Percentiles rank a stretch among this genome's conserved stretches.
phyloP scores from a whole-genome alignment of 1,140 invertebrate species.

The Uloborus diversus region DNA sequence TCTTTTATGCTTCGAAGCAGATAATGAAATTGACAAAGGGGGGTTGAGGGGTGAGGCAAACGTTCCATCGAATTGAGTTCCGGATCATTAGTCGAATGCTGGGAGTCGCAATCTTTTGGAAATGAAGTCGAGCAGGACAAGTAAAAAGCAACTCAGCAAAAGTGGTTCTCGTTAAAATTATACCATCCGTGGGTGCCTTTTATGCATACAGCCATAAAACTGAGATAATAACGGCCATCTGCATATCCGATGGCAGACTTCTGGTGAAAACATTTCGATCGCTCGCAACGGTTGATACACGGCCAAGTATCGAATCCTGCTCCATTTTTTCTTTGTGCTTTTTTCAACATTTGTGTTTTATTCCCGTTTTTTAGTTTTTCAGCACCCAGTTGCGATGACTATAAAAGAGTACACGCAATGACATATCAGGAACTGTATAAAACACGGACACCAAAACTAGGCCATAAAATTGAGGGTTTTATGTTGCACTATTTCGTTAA shows the following conservation, averaged over 20 bases:
- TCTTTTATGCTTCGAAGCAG: not conserved
- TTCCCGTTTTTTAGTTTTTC: slow-evolving; percentile 53
- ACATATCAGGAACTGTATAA: slow-evolving; percentile 57
- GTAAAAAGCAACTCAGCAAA: slow-evolving; percentile 34
- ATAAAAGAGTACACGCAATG: slow-evolving; percentile 56
- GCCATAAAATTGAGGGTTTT: slow-evolving; percentile 56
- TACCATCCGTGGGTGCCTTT: slow-evolving; percentile 46
- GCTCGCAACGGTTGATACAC: slow-evolving; percentile 46
- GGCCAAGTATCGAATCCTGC: slow-evolving; percentile 46
- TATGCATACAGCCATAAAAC: slow-evolving; percentile 53
- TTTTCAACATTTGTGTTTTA: slow-evolving; percentile 41
- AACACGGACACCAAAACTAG: slow-evolving; percentile 56
- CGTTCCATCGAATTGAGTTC: slow-evolving; percentile 12
- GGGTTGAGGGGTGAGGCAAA: not conserved
- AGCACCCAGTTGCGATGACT: slow-evolving; percentile 55
- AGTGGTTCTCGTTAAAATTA: slow-evolving; percentile 54
- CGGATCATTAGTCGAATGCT: slow-evolving; percentile 45
- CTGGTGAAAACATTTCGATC: slow-evolving; percentile 55
- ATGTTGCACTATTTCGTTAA: slow-evolving; percentile 57
- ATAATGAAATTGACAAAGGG: not conserved
- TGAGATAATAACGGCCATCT: slow-evolving; percentile 53
- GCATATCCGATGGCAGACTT: slow-evolving; percentile 44
- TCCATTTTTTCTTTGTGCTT: slow-evolving; percentile 19
- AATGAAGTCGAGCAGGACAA: slow-evolving; percentile 40
- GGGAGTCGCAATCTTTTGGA: slow-evolving; percentile 15